These are phyloP conservation scores for Drosophila meridiana DNA, from an alignment of 2,888 invertebrate species.

Conservation along the genomic window DNA sequence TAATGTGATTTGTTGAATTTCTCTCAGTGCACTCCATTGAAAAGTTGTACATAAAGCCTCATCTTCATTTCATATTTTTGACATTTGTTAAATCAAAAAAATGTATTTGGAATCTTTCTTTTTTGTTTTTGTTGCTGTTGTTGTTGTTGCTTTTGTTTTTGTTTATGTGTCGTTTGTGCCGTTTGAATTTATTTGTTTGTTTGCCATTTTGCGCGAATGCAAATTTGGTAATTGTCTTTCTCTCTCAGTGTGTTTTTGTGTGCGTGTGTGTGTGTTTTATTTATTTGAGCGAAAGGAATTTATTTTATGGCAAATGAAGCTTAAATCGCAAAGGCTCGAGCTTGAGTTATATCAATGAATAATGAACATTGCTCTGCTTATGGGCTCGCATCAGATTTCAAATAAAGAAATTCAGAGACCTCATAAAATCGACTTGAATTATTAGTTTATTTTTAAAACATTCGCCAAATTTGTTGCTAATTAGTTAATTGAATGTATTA, in stretches of 20 bases:
- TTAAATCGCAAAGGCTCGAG: conserved; percentile 51
- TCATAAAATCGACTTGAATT: conserved; percentile 24
- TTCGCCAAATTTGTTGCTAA: conserved; percentile 18
- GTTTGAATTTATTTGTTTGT: conserved; percentile 79
- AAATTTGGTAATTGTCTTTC: conserved; percentile 75
- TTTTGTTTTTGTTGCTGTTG: conserved; percentile 10
- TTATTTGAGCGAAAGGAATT: conserved; percentile 63
- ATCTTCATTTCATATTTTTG: conserved; percentile 71
- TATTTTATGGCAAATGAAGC: conserved; percentile 64
- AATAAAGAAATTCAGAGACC: neutral
- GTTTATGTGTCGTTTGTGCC: conserved; percentile 70
- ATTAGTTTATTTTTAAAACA: neutral
- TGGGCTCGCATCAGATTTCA: conserved; percentile 3
- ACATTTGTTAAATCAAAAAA: conserved; percentile 78
- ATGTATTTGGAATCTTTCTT: conserved; percentile 57
- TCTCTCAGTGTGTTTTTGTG: conserved; percentile 9
- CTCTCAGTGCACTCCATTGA: conserved; percentile 55
- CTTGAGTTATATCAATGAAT: conserved; percentile 55
- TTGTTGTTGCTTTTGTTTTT: conserved; percentile 30
- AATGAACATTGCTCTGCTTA: conserved; percentile 44
- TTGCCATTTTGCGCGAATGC: conserved; percentile 70
- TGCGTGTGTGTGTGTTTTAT: conserved; percentile 43
- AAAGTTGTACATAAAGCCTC: conserved; percentile 58
- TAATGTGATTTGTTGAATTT: conserved; percentile 25
- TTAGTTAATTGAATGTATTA: conserved; percentile 39